A percentile compares a stretch with the other conserved stretches of the same genome.
These are phyloP conservation scores for Chaetoderma sp. DNA, from an alignment of 2,888 invertebrate species.

Conservation along the genomic window DNA sequence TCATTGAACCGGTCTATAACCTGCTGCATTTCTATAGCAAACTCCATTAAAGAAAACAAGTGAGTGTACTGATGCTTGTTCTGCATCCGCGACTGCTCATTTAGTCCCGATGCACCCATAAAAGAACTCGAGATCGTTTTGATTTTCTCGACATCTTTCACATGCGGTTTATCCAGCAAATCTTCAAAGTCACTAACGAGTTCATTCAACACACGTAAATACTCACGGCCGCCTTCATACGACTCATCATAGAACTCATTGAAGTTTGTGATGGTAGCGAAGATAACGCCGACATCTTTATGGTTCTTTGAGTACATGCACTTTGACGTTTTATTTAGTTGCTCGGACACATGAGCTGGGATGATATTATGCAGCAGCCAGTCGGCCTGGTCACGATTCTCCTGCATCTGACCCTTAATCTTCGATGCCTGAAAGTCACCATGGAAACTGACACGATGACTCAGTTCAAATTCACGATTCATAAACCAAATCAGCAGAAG, in stretches of 20 bases:
- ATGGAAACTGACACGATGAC: constrained; percentile 88
- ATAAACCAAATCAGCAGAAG: constrained; percentile 90
- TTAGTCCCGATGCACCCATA: constrained; percentile 97
- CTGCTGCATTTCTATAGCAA: constrained; percentile 88
- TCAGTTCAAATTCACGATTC: constrained; percentile 95
- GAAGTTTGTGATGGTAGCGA: constrained; percentile 96
- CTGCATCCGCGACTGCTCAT: constrained; percentile 81
- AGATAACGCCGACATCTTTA: constrained; percentile 91
- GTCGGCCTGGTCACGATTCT: constrained; percentile 95
- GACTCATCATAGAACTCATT: constrained; percentile 98
- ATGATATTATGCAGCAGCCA: constrained; percentile 97
- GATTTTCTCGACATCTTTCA: constrained; percentile 93
- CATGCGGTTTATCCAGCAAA: constrained; percentile 83
- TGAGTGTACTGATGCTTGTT: constrained; percentile 82
- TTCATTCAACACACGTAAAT: constrained; percentile 93
- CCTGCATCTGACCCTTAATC: constrained; percentile 89
- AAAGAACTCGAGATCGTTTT: constrained; percentile 96
- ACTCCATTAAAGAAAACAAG: constrained; percentile 90
- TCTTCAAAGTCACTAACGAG: constrained; percentile 97
- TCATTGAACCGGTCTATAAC: constrained; percentile 66
- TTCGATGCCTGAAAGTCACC: constrained; percentile 90
- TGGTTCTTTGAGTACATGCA: constrained; percentile 93
- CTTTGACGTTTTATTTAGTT: constrained; percentile 87
- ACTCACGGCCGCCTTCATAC: constrained; percentile 94
- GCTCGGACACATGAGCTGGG: constrained; percentile 90